Evolutionary conservation across 2,113 vertebrate genomes (phyloP).

Genomic region (Colossoma macropomum): DNA sequence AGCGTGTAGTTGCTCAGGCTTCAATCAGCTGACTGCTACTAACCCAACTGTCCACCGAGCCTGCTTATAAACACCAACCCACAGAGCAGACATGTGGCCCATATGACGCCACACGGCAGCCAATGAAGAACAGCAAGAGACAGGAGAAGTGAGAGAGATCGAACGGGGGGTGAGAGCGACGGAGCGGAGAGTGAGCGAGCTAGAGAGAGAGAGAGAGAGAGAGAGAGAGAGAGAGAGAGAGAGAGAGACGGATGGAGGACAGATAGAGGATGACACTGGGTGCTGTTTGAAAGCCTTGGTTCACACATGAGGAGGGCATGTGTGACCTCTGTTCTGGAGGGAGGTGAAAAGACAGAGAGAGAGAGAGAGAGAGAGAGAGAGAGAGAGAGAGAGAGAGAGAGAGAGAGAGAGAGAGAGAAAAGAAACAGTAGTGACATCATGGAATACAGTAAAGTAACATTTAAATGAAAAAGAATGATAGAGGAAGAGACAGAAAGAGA

Average conservation of each 20-base stretch:
- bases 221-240: not conserved
- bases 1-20: constrained; percentile 10
- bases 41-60: constrained; percentile 28
- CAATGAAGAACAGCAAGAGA: constrained; percentile 33
- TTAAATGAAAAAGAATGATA: not conserved
- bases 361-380: not conserved
- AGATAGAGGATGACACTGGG: not conserved
- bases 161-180: not conserved
- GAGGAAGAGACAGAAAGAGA: not conserved
- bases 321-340: not conserved
- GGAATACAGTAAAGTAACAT: no score
- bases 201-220: constrained; percentile 22
- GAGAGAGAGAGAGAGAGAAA: no score
- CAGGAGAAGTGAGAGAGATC: not conserved
- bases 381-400: not conserved
- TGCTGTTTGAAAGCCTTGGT: not conserved
- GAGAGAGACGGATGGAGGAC: not conserved
- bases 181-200: not conserved
- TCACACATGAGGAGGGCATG: not conserved
- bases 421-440: not conserved
- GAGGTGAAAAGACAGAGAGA: not conserved
- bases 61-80: constrained; percentile 50
- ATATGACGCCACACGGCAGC: constrained; percentile 35
- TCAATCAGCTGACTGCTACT: constrained; percentile 36
- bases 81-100: constrained; percentile 26